Percentiles rank a stretch among this genome's conserved stretches.
Evolutionary conservation across 2,888 invertebrate genomes (phyloP).

Genomic region (Pammene fasciana): DNA sequence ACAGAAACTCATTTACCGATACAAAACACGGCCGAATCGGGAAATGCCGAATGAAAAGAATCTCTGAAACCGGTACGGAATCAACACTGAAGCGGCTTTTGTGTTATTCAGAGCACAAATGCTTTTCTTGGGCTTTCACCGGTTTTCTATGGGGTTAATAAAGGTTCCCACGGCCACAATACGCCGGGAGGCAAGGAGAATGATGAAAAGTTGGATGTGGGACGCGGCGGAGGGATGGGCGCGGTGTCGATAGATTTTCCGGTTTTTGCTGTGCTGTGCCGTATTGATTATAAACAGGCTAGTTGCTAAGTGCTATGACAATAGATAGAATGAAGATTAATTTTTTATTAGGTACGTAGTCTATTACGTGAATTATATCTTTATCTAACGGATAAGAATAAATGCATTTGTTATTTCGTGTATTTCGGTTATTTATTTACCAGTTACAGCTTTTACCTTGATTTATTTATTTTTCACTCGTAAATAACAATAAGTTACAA

Average conservation of each 20-base stretch:
- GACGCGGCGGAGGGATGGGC: slow-evolving; percentile 72
- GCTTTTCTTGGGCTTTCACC: slow-evolving; percentile 81
- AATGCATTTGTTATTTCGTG: no score
- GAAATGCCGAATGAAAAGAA: slow-evolving; percentile 75
- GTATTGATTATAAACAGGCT: background rate
- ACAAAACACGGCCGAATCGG: slow-evolving; percentile 75
- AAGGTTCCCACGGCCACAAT: slow-evolving; percentile 83
- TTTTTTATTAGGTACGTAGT: no score
- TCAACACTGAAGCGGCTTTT: slow-evolving; percentile 60
- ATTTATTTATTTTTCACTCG: no score
- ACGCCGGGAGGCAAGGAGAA: slow-evolving; percentile 74
- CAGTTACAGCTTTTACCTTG: no score
- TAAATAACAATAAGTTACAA: no score
- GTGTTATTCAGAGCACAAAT: slow-evolving; percentile 63
- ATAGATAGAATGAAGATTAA: no score
- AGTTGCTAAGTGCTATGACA: no score
- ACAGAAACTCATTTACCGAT: slow-evolving; percentile 80
- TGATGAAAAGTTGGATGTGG: slow-evolving; percentile 82
- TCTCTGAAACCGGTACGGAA: slow-evolving; percentile 61
- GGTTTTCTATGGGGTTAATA: slow-evolving; percentile 81
- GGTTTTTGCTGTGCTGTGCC: slow-evolving; percentile 20
- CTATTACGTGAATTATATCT: no score
- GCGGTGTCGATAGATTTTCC: slow-evolving; percentile 15
- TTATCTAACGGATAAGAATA: no score
- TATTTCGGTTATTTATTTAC: no score